Evolutionary conservation across 2,888 invertebrate species (phyloP).

Genomic region (Polymixis lichenea): DNA sequence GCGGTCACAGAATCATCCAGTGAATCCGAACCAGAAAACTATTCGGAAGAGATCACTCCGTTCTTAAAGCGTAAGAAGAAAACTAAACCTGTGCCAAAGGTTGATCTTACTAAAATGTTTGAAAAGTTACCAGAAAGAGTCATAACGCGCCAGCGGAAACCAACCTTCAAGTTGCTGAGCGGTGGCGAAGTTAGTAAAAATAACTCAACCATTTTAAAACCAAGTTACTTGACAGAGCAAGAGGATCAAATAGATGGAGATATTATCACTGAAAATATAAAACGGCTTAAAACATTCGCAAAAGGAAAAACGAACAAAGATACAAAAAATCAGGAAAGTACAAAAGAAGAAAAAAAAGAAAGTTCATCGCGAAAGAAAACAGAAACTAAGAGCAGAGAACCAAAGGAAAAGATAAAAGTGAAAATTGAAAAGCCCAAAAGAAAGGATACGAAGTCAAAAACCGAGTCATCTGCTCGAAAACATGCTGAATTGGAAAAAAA

Average conservation of each 20-base stretch:
- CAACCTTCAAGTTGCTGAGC: constrained; percentile 75
- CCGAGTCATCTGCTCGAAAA: constrained; percentile 31
- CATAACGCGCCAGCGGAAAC: constrained; percentile 82
- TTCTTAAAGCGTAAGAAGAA: constrained; percentile 75
- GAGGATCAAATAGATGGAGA: constrained; percentile 79
- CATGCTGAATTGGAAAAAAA: constrained; percentile 43
- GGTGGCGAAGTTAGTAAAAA: constrained; percentile 61
- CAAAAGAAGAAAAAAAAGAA: constrained; percentile 35
- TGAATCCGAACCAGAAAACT: constrained; percentile 80
- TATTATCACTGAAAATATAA: constrained; percentile 81
- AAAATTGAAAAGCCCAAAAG: constrained; percentile 62
- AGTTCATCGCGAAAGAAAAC: constrained; percentile 41
- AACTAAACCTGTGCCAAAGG: constrained; percentile 71
- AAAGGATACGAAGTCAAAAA: constrained; percentile 50
- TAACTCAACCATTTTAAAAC: constrained; percentile 71
- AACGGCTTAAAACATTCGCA: constrained; percentile 76
- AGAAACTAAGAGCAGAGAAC: constrained; percentile 45
- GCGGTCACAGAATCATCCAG: constrained; percentile 76
- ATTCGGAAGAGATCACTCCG: constrained; percentile 77
- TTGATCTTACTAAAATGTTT: constrained; percentile 79
- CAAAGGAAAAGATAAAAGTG: constrained; percentile 60
- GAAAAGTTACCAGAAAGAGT: constrained; percentile 79
- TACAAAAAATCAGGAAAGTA: constrained; percentile 43
- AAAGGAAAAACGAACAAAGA: constrained; percentile 70
- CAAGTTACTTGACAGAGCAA: constrained; percentile 75